Conservation (phyloP, 2,797 vertebrate species). For the Ibycter americanus region DNA sequence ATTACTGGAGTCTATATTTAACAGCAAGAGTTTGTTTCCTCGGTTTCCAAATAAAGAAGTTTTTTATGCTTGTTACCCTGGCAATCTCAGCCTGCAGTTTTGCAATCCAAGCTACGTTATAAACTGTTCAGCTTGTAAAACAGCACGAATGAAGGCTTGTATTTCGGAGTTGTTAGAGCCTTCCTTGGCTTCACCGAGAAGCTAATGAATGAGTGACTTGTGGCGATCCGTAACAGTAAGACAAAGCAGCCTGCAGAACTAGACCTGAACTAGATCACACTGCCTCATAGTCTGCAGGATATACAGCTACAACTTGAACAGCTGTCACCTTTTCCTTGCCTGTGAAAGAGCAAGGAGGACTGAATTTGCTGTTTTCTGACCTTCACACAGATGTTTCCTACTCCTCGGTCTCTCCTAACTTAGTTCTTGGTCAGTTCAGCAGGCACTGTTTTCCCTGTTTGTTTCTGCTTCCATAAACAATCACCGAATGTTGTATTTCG, state of each 20-base stretch:
- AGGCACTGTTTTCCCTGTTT: background rate
- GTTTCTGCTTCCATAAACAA: background rate
- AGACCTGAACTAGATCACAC: background rate
- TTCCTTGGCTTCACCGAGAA: background rate
- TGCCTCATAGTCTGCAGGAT: background rate
- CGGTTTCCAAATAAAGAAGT: background rate
- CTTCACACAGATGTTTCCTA: constrained; percentile 22
- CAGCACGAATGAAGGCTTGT: background rate
- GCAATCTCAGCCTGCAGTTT: background rate
- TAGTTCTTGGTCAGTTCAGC: background rate
- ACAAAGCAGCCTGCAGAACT: background rate
- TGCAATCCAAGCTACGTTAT: background rate
- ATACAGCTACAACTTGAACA: background rate
- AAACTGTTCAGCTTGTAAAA: background rate
- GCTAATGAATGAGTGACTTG: background rate
- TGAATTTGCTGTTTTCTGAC: background rate
- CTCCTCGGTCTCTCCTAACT: background rate
- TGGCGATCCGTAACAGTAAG: background rate
- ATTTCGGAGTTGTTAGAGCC: background rate
- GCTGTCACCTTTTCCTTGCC: background rate
- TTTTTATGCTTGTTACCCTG: background rate
- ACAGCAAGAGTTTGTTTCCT: background rate
- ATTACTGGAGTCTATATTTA: background rate
- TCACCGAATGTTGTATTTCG: background rate
- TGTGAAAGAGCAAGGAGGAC: background rate